Conservation (phyloP, 2,888 invertebrate species). For the Monoplex corrugatus region DNA sequence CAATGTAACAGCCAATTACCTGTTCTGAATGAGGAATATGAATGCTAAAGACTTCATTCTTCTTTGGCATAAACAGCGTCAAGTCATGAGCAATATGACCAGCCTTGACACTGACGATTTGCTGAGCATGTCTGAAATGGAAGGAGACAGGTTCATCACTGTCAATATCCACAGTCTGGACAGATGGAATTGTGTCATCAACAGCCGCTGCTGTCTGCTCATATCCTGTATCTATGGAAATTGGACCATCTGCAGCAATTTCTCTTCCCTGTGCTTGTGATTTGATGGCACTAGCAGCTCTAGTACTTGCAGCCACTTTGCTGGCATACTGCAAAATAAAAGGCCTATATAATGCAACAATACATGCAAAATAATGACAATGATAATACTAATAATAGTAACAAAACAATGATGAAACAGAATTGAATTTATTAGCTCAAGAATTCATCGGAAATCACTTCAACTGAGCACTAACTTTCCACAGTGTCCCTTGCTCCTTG, state of each 20-base stretch:
- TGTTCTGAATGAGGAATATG: constrained; percentile 46
- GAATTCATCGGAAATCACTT: no score
- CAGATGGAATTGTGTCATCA: background rate
- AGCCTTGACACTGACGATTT: constrained; percentile 54
- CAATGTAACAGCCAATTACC: constrained; percentile 2
- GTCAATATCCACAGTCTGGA: constrained; percentile 51
- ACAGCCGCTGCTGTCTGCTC: background rate
- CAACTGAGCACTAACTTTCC: no score
- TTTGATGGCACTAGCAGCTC: constrained; percentile 1
- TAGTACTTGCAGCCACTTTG: constrained; percentile 52
- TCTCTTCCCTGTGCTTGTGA: background rate
- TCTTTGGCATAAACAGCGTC: constrained; percentile 50
- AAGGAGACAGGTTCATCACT: constrained; percentile 53
- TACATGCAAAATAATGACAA: no score
- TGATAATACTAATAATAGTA: no score
- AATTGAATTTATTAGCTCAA: background rate
- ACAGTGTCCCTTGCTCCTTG: no score
- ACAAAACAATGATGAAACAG: background rate
- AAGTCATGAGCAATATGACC: constrained; percentile 49
- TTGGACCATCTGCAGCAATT: background rate
- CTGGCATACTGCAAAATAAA: constrained; percentile 54
- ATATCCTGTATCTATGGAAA: background rate
- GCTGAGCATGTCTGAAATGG: constrained; percentile 54
- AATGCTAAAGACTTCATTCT: constrained; percentile 47
- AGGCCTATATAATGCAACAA: background rate